Evolutionary conservation across 2,113 vertebrate species (phyloP).

Genomic region (Anoura caudifer): DNA sequence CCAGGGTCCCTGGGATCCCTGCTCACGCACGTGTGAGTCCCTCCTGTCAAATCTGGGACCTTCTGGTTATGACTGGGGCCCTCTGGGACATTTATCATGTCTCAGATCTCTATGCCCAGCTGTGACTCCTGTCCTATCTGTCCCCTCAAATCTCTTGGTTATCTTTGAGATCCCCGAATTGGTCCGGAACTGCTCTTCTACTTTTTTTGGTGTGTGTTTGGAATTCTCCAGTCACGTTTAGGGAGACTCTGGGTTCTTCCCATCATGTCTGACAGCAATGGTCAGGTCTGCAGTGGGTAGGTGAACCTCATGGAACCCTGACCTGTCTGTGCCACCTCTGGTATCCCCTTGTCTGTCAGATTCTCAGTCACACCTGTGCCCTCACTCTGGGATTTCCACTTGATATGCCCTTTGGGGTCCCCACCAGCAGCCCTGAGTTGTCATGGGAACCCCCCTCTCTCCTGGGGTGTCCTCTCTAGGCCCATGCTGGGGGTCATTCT

Average conservation of each 20-base stretch:
- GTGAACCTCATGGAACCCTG: neutral
- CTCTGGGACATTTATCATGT: neutral
- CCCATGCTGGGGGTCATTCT: neutral
- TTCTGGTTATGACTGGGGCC: neutral
- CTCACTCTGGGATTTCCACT: neutral
- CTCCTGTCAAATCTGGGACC: neutral
- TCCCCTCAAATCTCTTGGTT: conserved; percentile 18
- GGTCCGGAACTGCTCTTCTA: neutral
- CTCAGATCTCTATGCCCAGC: neutral
- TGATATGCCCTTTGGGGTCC: neutral
- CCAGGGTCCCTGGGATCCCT: neutral
- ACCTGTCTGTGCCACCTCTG: neutral
- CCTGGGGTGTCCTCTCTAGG: neutral
- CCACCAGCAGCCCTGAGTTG: neutral
- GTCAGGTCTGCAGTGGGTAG: neutral
- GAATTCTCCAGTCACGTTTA: neutral
- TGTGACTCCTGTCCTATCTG: neutral
- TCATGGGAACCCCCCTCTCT: neutral
- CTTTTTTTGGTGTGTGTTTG: neutral
- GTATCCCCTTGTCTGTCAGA: neutral
- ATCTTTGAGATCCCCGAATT: neutral
- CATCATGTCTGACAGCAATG: neutral
- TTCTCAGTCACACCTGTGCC: neutral
- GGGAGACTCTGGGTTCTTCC: neutral
- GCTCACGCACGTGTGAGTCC: neutral